Percentiles rank a stretch among this genome's conserved stretches.
Evolutionary conservation across 2,113 vertebrate genomes (phyloP).

Genomic region (Galeopterus variegatus): DNA sequence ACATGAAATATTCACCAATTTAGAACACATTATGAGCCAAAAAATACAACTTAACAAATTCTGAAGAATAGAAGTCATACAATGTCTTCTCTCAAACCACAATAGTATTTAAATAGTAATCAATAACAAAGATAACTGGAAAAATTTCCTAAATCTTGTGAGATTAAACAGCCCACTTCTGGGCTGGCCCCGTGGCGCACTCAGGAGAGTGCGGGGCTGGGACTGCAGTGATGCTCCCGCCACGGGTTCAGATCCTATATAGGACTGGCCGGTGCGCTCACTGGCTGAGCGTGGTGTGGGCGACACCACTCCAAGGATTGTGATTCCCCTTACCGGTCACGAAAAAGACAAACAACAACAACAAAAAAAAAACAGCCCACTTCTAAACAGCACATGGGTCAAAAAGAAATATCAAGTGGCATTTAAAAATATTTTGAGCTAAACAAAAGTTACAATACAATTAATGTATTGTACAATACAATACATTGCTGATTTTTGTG

Average conservation of each 20-base stretch:
- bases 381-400: neutral
- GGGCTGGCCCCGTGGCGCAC: too few species aligned
- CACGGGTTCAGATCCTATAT: too few species aligned
- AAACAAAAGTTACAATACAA: neutral
- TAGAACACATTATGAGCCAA: neutral
- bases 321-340: too few species aligned
- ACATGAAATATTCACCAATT: neutral
- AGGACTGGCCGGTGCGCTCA: too few species aligned
- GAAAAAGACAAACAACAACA: too few species aligned
- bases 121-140: neutral
- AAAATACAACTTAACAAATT: neutral
- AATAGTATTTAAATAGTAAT: neutral
- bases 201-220: too few species aligned
- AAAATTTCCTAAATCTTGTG: neutral
- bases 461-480: too few species aligned
- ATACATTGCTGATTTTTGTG: too few species aligned
- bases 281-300: too few species aligned
- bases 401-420: neutral
- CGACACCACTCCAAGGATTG: too few species aligned
- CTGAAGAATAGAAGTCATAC: neutral
- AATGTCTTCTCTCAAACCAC: neutral
- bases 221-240: too few species aligned
- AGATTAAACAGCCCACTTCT: too few species aligned
- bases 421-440: neutral
- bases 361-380: neutral